phyloP scores from a whole-genome alignment of 2,888 invertebrate genomes.

The Chesias legatella region DNA sequence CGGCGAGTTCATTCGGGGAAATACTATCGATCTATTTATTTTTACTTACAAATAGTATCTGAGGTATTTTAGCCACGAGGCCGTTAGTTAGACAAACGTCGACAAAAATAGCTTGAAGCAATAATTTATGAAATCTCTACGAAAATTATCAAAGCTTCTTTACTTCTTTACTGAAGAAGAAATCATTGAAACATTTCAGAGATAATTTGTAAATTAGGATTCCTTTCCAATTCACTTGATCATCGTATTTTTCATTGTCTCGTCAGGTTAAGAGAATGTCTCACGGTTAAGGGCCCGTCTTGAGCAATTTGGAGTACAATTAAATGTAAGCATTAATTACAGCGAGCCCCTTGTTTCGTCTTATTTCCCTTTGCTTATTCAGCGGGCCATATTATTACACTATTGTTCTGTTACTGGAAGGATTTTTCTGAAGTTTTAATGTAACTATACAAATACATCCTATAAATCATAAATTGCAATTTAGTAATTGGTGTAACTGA shows the following conservation, averaged over 20 bases:
- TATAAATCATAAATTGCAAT: too few relatives aligned
- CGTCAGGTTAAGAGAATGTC: slow-evolving; percentile 19
- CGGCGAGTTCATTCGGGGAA: too few relatives aligned
- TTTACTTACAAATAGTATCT: too few relatives aligned
- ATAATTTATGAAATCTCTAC: too few relatives aligned
- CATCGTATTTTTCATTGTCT: slow-evolving; percentile 50
- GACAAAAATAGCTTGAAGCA: too few relatives aligned
- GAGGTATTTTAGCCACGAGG: too few relatives aligned
- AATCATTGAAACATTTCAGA: slow-evolving; percentile 4
- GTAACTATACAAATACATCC: too few relatives aligned
- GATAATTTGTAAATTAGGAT: slow-evolving; percentile 18
- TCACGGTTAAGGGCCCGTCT: slow-evolving; percentile 53
- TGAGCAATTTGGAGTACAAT: slow-evolving; percentile 67
- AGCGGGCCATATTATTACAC: slow-evolving; percentile 48
- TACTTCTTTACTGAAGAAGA: background rate
- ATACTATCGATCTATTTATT: too few relatives aligned
- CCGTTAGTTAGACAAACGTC: too few relatives aligned
- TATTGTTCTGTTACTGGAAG: slow-evolving; percentile 38
- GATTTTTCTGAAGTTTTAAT: background rate
- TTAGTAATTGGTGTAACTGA: background rate
- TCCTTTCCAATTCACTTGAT: slow-evolving; percentile 29
- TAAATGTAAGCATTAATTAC: slow-evolving; percentile 78
- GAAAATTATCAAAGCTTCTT: too few relatives aligned
- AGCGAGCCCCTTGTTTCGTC: slow-evolving; percentile 52
- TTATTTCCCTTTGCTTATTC: slow-evolving; percentile 78